Evolutionary conservation across 2,888 invertebrate genomes (phyloP), one percentile per base, ranked within the genome.

Genomic region (Platycnemis pennipes): DNA sequence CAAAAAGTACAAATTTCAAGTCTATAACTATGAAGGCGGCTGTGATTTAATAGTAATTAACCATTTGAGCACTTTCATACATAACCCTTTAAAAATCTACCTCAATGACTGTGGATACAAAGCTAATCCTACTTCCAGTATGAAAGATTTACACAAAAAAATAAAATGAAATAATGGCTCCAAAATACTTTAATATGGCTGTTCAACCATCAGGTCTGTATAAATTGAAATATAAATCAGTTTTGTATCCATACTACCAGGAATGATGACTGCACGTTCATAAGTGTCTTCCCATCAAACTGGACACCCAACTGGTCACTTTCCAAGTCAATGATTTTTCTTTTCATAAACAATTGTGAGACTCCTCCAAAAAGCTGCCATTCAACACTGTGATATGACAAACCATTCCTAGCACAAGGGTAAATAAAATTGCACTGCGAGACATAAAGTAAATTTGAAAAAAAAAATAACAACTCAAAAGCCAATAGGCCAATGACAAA

Each of bases 381-480:
- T 77, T 11, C 31, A 77, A 11, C 77, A 37, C 37, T 37, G 77
- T 4, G 31, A 26, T 77, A 11, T 8, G 8, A 77, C 31, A 3
- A 19, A 11, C 13, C 37, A 77, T 8, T 63, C 7, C 26, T 11
- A 77, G 11, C 37, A 16, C 11, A 77, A 77, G 37, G 37, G 37
- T 37, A 77, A 13, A 26, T 63, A 11, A 26, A 63, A 77, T 31
- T 77, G 77, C 77, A 77, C 77, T 37, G 13, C 7, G 13, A 77
- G 31, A 77, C 8, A 77, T 69, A 69, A n/a, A 37, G 77, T 4
- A 16, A 77, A 77, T 77, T 77, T 77, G 77, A 77, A 77, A 77
- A 69, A 77, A 77, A 69, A 63, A 77, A 37, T 77, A 77, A 77
- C 77, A 77, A 77, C 26, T 16, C 63, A 77, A 37, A 37, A 77